Base-by-base conservation (phyloP, 2,888 invertebrate genomes). In the Machimus rusticus region DNA sequence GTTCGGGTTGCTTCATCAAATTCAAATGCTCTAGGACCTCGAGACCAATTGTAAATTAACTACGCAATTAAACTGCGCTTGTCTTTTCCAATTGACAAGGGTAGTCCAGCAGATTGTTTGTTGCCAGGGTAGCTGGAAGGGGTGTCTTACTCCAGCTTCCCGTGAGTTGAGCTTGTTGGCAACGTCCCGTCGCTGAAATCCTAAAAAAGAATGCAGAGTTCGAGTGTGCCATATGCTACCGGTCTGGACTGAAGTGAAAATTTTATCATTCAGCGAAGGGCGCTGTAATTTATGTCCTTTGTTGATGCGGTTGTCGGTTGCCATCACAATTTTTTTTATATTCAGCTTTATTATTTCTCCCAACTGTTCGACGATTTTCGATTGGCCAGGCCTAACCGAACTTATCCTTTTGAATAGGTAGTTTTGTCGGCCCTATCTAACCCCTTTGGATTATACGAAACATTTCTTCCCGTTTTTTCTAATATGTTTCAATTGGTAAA, bases 181-280 rank as follows among this genome's bases (percentile, higher is more conserved):
- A 23, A 51, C 23, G 46, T 77, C 79, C 79, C 79, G 51, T 51
- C 9, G 31, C 31, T 79, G 23, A 16, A 79, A 51, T 28, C 8
- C 23, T 6, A 14, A 55, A 79, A 39, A 46, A 79, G 28, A 46
- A 79, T 46, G 55, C 31, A 79, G 79, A 55, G 51, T n/a, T 51
- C 16, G 51, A 79, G 51, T 12, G 14, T 9, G 55, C 79, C 79
- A 79, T 55, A 79, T 79, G 79, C 31, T 46, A 5, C 79, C 43
- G 51, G 46, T 46, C 79, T 28, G 28, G 31, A 79, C 51, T 79
- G 79, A 79, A 79, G 79, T 79, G 51, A 55, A 79, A 46, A 79
- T 79, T 37, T 79, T 55, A 34, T 79, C 79, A 79, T 79, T 37
- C 79, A 79, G 31, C 31, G 79, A 51, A 34, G 79, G 51, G 79